Conservation (phyloP, 2,888 invertebrate genomes). For the Laspeyria flexula region DNA sequence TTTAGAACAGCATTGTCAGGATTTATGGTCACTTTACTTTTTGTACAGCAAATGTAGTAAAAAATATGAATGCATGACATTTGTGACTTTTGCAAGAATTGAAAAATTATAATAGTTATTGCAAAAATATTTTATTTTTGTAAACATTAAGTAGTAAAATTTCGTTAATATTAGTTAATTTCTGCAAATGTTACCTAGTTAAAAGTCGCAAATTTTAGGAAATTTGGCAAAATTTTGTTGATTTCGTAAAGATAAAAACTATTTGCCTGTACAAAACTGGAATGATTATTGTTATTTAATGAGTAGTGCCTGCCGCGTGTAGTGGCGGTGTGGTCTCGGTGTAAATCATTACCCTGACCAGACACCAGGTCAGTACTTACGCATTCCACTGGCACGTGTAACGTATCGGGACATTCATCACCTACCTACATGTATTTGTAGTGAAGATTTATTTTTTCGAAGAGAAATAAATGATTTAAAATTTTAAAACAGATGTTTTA, state of each 20-base stretch:
- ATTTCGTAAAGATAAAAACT: not conserved
- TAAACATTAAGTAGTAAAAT: no score
- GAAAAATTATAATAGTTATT: no score
- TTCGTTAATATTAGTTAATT: no score
- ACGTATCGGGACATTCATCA: constrained; percentile 30
- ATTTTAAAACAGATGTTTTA: constrained; percentile 16
- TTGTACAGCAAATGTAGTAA: no score
- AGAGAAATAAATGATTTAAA: constrained; percentile 44
- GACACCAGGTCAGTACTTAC: constrained; percentile 38
- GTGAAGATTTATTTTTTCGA: constrained; percentile 41
- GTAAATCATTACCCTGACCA: constrained; percentile 6
- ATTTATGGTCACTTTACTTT: no score
- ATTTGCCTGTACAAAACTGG: no score
- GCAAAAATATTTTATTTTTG: no score
- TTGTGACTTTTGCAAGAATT: no score
- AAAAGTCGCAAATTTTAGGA: no score
- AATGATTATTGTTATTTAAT: not conserved
- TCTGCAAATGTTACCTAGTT: no score
- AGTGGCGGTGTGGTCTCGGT: constrained; percentile 1
- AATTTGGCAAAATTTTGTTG: not conserved
- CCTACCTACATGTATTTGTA: constrained; percentile 41
- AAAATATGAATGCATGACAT: no score
- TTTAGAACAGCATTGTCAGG: no score
- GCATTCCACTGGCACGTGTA: constrained; percentile 42
- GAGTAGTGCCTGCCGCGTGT: constrained; percentile 12